phyloP scores from a whole-genome alignment of 2,113 vertebrate genomes.

The Gyps fulvus region DNA sequence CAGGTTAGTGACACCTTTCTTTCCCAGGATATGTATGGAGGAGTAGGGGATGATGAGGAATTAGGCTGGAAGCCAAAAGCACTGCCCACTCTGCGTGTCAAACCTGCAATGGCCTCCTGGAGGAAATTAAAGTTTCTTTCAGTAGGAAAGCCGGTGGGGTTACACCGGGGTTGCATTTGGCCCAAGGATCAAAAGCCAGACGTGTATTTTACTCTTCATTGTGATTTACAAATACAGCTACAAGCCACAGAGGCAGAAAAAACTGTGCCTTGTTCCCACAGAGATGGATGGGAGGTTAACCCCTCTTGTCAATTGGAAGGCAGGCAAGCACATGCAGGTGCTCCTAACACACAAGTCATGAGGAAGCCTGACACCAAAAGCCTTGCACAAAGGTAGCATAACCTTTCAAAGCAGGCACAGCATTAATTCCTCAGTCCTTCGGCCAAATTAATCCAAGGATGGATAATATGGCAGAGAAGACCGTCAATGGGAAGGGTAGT shows the following conservation, averaged over 20 bases:
- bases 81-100: neutral
- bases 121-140: slow-evolving; percentile 6
- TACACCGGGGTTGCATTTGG: neutral
- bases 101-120: neutral
- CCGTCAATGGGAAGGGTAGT: neutral
- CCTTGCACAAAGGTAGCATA: neutral
- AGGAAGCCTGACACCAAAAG: neutral
- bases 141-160: neutral
- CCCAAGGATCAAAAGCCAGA: neutral
- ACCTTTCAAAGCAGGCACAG: neutral
- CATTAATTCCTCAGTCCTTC: neutral
- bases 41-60: neutral
- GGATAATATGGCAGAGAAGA: neutral
- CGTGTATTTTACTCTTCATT: neutral
- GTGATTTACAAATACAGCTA: neutral
- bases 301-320: neutral
- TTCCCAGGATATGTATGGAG: neutral
- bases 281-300: neutral
- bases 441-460: neutral
- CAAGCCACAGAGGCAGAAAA: neutral
- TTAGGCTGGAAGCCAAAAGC: neutral
- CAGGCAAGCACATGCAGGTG: neutral
- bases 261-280: neutral
- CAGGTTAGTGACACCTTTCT: neutral
- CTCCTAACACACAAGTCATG: neutral